phyloP scores from a whole-genome alignment of 2,113 vertebrate species.

The Pomatorhinus ruficollis region DNA sequence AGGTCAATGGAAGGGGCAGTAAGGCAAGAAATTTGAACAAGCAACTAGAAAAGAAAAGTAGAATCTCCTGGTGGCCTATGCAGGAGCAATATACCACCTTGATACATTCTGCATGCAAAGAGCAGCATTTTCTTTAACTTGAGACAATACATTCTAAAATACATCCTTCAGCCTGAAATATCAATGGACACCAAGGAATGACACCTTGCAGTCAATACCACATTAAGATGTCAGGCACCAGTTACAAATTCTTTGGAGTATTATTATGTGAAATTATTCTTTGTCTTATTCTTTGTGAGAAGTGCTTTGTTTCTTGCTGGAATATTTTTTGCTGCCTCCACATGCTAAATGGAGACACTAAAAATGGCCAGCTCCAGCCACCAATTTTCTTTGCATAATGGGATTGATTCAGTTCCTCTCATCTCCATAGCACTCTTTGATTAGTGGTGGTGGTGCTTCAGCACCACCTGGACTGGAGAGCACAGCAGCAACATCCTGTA shows the following conservation, averaged over 20 bases:
- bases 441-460: background rate
- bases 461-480: background rate
- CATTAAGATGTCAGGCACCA: background rate
- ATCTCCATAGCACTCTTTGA: background rate
- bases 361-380: background rate
- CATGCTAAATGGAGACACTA: background rate
- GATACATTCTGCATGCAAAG: background rate
- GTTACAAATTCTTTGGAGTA: background rate
- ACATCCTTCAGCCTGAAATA: background rate
- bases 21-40: background rate
- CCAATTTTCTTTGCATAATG: background rate
- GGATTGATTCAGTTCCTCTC: background rate
- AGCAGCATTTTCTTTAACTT: background rate
- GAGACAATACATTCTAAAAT: background rate
- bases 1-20: background rate
- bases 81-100: background rate
- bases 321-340: background rate
- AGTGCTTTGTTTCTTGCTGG: background rate
- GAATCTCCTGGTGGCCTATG: background rate
- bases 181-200: background rate
- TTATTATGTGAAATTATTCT: background rate
- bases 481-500: fast-evolving
- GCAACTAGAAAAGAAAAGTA: background rate
- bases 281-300: background rate
- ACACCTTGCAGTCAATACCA: background rate